Evolutionary conservation across 2,888 invertebrate species (phyloP), one percentile per base, ranked within the genome.

Genomic region (Plagodis pulveraria): DNA sequence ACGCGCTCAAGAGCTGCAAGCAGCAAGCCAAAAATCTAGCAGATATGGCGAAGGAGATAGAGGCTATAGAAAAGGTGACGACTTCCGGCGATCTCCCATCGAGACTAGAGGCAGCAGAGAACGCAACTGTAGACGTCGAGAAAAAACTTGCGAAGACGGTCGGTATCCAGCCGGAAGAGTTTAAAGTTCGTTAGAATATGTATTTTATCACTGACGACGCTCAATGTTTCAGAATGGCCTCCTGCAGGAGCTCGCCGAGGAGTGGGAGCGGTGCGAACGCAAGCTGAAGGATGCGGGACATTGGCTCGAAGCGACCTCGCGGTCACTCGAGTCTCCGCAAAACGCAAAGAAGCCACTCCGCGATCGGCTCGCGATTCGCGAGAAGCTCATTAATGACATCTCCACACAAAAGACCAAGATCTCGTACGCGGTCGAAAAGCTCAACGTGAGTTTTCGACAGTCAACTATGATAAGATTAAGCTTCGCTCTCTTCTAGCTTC

Each of bases 201-300:
- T 22, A 22, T 22, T 2, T 22, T 22, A 1, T 22, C 22, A 22
- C 22, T 22, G 22, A 1, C 1, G 4, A 22, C 11, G 57, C 51
- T 62, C 60, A 48, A 66, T 69, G 69, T 93, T 94, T 65, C 87
- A 97, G 97, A 96, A 96, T 81, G 96, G 97, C 47, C 90, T 98
- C 71, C 93, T 98, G 62, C 97, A 97, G 94, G 98, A 98, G 90
- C 95, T 98, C 53, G 96, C 97, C 49, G 98, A 98, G 83, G 98
- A 98, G 92, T 98, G 98, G 97, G 98, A 98, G 83, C 97, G 98
- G 86, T 98, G 98, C 88, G 98, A 98, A 87, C 96, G 95, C 84
- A 98, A 99, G 86, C 94, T 98, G 84, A 97, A 97, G 84, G 98
- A 98, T 73, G 97, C 97, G 47, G 95, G 95, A 62, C 94, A 94